Percentiles rank a stretch among this genome's conserved stretches.
Evolutionary conservation across 2,797 vertebrate genomes (phyloP).

Genomic region (Phaenicophaeus curvirostris): DNA sequence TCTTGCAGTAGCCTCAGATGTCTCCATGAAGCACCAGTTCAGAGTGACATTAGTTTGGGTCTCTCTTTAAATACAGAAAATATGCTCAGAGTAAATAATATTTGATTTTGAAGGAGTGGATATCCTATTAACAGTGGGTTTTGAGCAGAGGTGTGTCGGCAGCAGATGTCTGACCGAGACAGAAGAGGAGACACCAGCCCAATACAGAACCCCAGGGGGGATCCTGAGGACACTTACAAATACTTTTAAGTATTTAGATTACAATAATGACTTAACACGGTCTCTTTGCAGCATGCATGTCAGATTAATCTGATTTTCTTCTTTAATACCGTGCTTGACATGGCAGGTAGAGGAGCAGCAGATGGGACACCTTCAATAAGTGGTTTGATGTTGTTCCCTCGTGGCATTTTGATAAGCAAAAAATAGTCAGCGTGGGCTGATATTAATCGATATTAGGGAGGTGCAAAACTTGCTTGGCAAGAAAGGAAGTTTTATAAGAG

Average conservation of each 20-base stretch:
- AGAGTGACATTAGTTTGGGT: not conserved
- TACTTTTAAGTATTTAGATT: not conserved
- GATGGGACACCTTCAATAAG: not conserved
- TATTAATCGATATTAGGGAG: rapidly evolving
- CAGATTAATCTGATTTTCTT: constrained; percentile 11
- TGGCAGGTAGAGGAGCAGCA: not conserved
- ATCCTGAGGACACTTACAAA: not conserved
- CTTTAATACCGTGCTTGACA: not conserved
- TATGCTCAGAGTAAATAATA: not conserved
- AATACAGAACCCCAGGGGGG: not conserved
- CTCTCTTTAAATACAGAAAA: not conserved
- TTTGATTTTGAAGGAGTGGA: not conserved
- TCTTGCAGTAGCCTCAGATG: not conserved
- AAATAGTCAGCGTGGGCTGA: not conserved
- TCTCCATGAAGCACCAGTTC: not conserved
- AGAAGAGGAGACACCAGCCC: not conserved
- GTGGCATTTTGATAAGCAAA: not conserved
- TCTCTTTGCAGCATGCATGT: not conserved
- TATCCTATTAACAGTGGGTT: not conserved
- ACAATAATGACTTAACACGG: not conserved
- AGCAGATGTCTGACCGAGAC: not conserved
- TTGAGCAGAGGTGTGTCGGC: not conserved
- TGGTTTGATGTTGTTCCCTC: not conserved
- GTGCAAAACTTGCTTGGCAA: not conserved
- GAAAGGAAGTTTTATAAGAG: not conserved